phyloP scores from a whole-genome alignment of 1,140 invertebrate genomes.

The Popillia japonica region DNA sequence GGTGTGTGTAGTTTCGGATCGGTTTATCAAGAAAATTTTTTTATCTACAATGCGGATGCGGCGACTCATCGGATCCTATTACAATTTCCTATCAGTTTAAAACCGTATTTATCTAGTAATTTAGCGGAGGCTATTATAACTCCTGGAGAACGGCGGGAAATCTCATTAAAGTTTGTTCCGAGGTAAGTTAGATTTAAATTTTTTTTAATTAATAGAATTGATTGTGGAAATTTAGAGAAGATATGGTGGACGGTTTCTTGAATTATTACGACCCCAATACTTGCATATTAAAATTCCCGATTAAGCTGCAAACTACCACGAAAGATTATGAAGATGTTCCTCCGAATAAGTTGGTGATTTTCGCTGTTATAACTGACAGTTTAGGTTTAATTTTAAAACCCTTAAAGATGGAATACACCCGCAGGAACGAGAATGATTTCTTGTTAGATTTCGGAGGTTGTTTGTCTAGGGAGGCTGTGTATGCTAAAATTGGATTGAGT shows the following conservation, averaged over 20 bases:
- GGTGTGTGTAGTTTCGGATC: slow-evolving; percentile 48
- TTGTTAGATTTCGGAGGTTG: slow-evolving; percentile 50
- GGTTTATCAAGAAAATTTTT: slow-evolving; percentile 51
- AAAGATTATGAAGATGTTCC: slow-evolving; percentile 47
- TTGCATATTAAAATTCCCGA: slow-evolving; percentile 48
- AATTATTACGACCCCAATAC: slow-evolving; percentile 46
- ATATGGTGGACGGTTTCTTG: slow-evolving; percentile 15
- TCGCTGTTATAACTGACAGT: slow-evolving; percentile 47
- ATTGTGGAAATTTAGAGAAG: neutral
- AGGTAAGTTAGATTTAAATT: slow-evolving; percentile 41
- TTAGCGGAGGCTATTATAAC: slow-evolving; percentile 32
- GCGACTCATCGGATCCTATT: slow-evolving; percentile 45
- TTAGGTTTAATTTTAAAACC: slow-evolving; percentile 45
- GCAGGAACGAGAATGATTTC: slow-evolving; percentile 20
- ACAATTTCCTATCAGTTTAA: slow-evolving; percentile 47
- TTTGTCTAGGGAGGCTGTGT: slow-evolving; percentile 49
- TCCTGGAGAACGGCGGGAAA: slow-evolving; percentile 29
- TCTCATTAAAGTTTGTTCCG: slow-evolving; percentile 48
- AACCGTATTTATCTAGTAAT: slow-evolving; percentile 45
- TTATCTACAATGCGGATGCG: slow-evolving; percentile 46
- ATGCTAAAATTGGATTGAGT: slow-evolving; percentile 44
- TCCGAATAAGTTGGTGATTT: slow-evolving; percentile 46
- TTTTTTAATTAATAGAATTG: neutral
- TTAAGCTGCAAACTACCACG: slow-evolving; percentile 44
- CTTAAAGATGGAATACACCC: neutral